These are phyloP conservation scores for Cylas formicarius DNA, from an alignment of 1,140 invertebrate genomes.

Conservation along the genomic window DNA sequence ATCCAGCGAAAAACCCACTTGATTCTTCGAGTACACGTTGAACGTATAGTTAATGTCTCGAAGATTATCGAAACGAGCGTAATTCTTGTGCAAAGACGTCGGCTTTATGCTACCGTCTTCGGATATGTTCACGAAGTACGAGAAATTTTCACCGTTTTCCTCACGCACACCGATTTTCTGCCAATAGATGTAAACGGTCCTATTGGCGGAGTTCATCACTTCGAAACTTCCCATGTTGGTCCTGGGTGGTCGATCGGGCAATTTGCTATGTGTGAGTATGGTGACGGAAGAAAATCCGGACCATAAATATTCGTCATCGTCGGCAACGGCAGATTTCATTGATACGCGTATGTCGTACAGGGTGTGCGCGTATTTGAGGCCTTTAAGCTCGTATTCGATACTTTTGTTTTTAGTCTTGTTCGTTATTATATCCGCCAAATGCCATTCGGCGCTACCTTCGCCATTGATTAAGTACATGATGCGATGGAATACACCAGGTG, in stretches of 20 bases:
- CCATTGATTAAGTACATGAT: conserved; percentile 59
- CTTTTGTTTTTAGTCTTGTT: conserved; percentile 24
- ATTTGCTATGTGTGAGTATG: conserved; percentile 52
- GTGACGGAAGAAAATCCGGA: conserved; percentile 52
- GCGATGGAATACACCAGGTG: conserved; percentile 50
- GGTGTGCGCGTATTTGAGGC: conserved; percentile 56
- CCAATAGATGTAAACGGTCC: conserved; percentile 63
- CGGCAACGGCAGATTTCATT: conserved; percentile 49
- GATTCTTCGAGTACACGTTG: conserved; percentile 50
- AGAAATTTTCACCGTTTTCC: conserved; percentile 53
- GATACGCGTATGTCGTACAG: conserved; percentile 61
- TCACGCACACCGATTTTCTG: conserved; percentile 54
- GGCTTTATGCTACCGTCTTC: conserved; percentile 40
- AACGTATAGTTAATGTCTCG: conserved; percentile 45
- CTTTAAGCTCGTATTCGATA: conserved; percentile 49
- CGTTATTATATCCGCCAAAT: conserved; percentile 13
- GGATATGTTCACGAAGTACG: conserved; percentile 40
- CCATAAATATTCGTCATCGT: conserved; percentile 52
- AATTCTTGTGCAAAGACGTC: conserved; percentile 44
- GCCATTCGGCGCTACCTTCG: conserved; percentile 50
- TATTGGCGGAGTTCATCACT: conserved; percentile 40
- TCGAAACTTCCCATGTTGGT: conserved; percentile 60
- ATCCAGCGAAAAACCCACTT: conserved; percentile 48
- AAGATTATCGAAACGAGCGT: conserved; percentile 48
- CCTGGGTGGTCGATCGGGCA: conserved; percentile 53